These are phyloP conservation scores for Dasypogon diadema DNA, from an alignment of 2,888 invertebrate species.

Conservation along the genomic window DNA sequence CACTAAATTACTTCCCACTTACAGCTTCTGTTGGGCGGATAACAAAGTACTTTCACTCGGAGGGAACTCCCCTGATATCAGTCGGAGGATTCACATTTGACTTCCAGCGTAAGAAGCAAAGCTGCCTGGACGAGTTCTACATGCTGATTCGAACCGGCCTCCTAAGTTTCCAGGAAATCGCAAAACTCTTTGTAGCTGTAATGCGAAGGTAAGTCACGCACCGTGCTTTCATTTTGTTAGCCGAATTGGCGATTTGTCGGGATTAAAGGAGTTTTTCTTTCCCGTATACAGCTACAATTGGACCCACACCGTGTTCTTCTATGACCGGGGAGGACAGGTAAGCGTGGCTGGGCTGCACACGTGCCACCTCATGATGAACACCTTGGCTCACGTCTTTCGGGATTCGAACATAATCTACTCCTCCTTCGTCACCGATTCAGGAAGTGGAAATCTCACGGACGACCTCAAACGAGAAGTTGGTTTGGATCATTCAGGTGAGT, in stretches of 20 bases:
- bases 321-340: conserved; percentile 79
- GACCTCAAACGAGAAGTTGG: conserved; percentile 77
- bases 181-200: conserved; percentile 77
- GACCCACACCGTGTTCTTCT: conserved; percentile 79
- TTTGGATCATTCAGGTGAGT: conserved; percentile 80
- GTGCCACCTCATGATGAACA: conserved; percentile 82
- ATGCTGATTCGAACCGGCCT: conserved; percentile 82
- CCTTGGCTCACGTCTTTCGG: conserved; percentile 75
- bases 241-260: neutral
- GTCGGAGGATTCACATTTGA: conserved; percentile 86
- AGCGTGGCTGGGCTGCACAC: conserved; percentile 78
- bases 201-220: conserved; percentile 74
- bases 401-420: conserved; percentile 66
- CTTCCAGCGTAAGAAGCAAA: conserved; percentile 78
- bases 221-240: too few species aligned
- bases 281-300: conserved; percentile 75
- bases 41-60: conserved; percentile 80
- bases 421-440: conserved; percentile 63
- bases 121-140: conserved; percentile 81
- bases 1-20: conserved; percentile 55
- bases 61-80: conserved; percentile 81
- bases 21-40: conserved; percentile 85
- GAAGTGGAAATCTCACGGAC: conserved; percentile 73
- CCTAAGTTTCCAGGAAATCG: conserved; percentile 79
- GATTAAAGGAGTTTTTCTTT: neutral